Conservation (phyloP, 2,113 vertebrate genomes). For the Oryzias woworae region DNA sequence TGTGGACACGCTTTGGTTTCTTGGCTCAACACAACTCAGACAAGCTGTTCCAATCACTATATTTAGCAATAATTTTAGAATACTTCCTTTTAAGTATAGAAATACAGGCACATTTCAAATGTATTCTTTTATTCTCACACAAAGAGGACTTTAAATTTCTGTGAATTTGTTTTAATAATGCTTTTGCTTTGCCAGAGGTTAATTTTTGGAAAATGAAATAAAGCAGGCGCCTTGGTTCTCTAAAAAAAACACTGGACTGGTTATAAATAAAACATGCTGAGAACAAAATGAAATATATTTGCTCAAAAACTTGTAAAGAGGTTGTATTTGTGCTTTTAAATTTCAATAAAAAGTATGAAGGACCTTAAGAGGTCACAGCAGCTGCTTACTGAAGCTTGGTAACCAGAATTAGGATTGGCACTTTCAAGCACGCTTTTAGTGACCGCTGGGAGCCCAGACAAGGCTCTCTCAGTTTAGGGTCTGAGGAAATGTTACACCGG, state of each 20-base stretch:
- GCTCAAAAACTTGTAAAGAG: not conserved
- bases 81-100: too few relatives aligned
- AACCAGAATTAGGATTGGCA: conserved; percentile 71
- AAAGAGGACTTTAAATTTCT: too few relatives aligned
- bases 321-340: conserved; percentile 23
- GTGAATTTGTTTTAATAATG: too few relatives aligned
- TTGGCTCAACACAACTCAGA: too few relatives aligned
- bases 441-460: conserved; percentile 63
- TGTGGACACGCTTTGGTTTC: too few relatives aligned
- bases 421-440: conserved; percentile 68
- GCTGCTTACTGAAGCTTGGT: conserved; percentile 58
- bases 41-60: too few relatives aligned
- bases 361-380: conserved; percentile 53
- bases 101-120: too few relatives aligned
- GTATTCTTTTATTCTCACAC: too few relatives aligned
- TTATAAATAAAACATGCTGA: not conserved
- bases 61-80: too few relatives aligned
- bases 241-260: conserved; percentile 9
- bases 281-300: not conserved
- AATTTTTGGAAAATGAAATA: conserved; percentile 17
- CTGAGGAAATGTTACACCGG: conserved; percentile 61
- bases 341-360: conserved; percentile 40
- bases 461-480: conserved; percentile 71
- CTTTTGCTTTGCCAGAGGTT: conserved; percentile 4
- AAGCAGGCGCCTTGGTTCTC: conserved; percentile 12